Conservation (phyloP, 2,113 vertebrate genomes). For the Grantiella picta region DNA sequence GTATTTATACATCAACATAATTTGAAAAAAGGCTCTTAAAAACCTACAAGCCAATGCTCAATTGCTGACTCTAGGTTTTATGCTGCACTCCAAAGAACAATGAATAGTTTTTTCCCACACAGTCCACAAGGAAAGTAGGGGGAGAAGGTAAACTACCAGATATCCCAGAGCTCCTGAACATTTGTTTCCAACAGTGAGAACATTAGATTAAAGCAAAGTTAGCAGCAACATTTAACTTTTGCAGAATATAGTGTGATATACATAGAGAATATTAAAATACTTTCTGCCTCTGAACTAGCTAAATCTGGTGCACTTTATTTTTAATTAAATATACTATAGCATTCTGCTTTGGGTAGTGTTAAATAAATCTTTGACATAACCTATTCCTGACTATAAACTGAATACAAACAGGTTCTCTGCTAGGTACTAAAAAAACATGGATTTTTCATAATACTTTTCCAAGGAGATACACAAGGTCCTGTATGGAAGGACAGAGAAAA, state of each 20-base stretch:
- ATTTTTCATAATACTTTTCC: not conserved
- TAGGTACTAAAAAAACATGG: not conserved
- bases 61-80: not conserved
- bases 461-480: not conserved
- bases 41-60: not conserved
- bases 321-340: not conserved
- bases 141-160: fast-evolving
- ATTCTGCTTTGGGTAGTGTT: not conserved
- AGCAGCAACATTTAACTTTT: not conserved
- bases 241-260: not conserved
- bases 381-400: not conserved
- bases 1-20: not conserved
- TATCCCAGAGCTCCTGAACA: not conserved
- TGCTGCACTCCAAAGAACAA: not conserved
- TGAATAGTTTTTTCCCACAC: not conserved
- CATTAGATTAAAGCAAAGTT: not conserved
- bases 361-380: conserved; percentile 25
- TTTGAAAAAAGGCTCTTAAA: not conserved
- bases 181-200: not conserved
- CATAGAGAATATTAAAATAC: not conserved
- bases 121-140: not conserved
- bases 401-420: not conserved
- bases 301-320: not conserved
- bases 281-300: not conserved
- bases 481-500: not conserved